Evolutionary conservation across 2,113 vertebrate species (phyloP), one percentile per base, ranked within the genome.

Genomic region (Cephalopterus ornatus): DNA sequence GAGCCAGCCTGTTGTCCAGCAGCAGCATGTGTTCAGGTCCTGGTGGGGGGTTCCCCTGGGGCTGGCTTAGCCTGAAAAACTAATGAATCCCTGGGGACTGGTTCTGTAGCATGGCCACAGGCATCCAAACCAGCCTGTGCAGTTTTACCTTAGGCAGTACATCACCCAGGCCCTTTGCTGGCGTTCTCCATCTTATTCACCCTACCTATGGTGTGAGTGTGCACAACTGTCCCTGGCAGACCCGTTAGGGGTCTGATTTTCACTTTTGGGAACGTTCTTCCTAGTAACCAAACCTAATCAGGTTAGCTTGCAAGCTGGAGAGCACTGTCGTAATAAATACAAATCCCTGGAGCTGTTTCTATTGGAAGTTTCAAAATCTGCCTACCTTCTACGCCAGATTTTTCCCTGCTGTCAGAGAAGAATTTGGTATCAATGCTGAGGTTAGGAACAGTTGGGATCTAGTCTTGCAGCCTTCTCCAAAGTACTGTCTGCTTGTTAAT

Each of bases 11-110:
- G 41, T 66, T 78, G 65, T 58, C 27, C 7, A 8, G 35, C 65
- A 73, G 67, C 82, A 88, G 39, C 5, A 1, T 0, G 0, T 1
- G 1, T 55, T 80, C 49, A 35, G 53, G 18, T 33, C 70, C 37
- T 62, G 41, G 13, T 62, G 41, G 13, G 24, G 4, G 35, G 39
- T 76, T 76, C 35, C 66, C 28, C 62, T 76, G 58, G 55, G 44
- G 26, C 18, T 53, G 46, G 27, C 16, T 61, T 76, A 27, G 5
- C 24, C 33, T 5, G 1, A 13, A 59, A n/a, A 46, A 30, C 26
- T 19, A 44, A 30, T 11, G 41, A 41, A 17, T 61, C 41, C 21
- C 44, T 11, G 33, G 73, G 76, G 32, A 28, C 3, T 63, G 18
- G 7, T 44, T 79, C 41, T 65, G 10, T 23, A 39, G 33, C 26